These are phyloP conservation scores for Tiliacea aurago DNA, from an alignment of 2,888 invertebrate genomes.

Conservation along the genomic window DNA sequence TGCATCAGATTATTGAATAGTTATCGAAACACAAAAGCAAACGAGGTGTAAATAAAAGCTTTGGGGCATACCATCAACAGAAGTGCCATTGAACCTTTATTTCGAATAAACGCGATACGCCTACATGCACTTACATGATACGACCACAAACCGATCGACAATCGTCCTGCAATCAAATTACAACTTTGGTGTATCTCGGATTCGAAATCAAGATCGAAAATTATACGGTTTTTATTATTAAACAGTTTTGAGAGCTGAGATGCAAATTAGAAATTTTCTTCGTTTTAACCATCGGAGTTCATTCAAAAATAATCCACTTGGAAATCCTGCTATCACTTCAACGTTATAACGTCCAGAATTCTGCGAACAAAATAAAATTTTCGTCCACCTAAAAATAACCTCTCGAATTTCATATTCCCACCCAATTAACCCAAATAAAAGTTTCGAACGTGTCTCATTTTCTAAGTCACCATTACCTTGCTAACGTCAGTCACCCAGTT, in stretches of 20 bases:
- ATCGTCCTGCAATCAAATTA: slow-evolving; percentile 26
- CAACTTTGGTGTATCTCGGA: neutral
- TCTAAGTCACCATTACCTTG: slow-evolving; percentile 24
- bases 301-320: neutral
- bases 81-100: slow-evolving; percentile 28
- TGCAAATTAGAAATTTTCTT: neutral
- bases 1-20: neutral
- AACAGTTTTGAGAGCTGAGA: neutral
- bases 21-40: neutral
- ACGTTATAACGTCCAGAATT: neutral
- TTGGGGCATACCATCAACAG: slow-evolving; percentile 9
- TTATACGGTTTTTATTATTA: too few species aligned
- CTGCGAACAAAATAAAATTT: slow-evolving; percentile 20
- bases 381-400: slow-evolving; percentile 39
- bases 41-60: slow-evolving; percentile 6
- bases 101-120: slow-evolving; percentile 9
- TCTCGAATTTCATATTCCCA: slow-evolving; percentile 30
- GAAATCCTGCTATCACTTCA: neutral
- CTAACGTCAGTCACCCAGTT: slow-evolving; percentile 32
- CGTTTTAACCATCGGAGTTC: neutral
- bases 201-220: slow-evolving; percentile 1
- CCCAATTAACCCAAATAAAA: slow-evolving; percentile 61
- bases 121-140: slow-evolving; percentile 2
- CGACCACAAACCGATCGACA: slow-evolving; percentile 12
- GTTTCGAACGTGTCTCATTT: slow-evolving; percentile 32